Conservation (phyloP, 2,888 invertebrate species). For the Pollenia labialis region DNA sequence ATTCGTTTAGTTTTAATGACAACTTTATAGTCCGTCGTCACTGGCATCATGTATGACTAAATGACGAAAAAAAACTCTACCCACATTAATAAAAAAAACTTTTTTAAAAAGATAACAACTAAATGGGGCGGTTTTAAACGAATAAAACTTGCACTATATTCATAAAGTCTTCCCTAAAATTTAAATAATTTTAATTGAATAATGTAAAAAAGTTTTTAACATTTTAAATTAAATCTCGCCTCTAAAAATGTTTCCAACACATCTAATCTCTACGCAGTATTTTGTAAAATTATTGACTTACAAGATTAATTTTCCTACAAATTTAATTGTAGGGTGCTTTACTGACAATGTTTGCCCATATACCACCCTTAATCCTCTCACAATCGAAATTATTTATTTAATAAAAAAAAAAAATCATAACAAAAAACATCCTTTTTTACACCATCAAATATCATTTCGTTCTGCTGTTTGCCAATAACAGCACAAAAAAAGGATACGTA, state of each 20-base stretch:
- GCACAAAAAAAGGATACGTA: constrained; percentile 44
- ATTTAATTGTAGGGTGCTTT: constrained; percentile 11
- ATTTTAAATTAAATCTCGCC: too few relatives aligned
- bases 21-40: constrained; percentile 15
- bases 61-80: constrained; percentile 33
- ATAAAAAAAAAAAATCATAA: constrained; percentile 26
- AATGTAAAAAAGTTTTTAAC: too few relatives aligned
- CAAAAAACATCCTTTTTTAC: constrained; percentile 82
- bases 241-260: too few relatives aligned
- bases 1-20: constrained; percentile 63
- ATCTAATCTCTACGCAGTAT: too few relatives aligned
- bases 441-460: constrained; percentile 83
- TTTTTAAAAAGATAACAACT: too few relatives aligned
- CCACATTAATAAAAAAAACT: constrained; percentile 31
- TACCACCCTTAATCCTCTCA: constrained; percentile 18
- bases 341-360: background rate
- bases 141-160: too few relatives aligned
- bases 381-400: constrained; percentile 23
- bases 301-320: background rate
- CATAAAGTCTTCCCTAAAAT: too few relatives aligned
- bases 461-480: constrained; percentile 77
- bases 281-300: too few relatives aligned
- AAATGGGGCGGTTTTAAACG: too few relatives aligned
- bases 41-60: constrained; percentile 38
- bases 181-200: too few relatives aligned